Base-by-base conservation (phyloP, 2,888 invertebrate genomes). In the Tholera decimalis region DNA sequence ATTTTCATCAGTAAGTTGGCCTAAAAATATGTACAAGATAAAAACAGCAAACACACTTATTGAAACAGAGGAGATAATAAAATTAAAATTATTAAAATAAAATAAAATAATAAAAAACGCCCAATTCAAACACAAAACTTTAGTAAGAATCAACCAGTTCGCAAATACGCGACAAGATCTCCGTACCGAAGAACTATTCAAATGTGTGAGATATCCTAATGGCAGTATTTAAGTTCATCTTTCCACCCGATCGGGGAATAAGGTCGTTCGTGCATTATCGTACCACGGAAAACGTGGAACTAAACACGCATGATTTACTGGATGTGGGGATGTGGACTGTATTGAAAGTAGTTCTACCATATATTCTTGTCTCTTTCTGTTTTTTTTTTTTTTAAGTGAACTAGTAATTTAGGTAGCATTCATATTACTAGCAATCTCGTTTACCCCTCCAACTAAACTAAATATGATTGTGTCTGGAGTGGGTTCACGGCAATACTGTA, bases 161-260 rank as follows among this genome's bases (percentile, higher is more conserved):
- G 28, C 73, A 66, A 77, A 51, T 73, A 78, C 66, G 71, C 75
- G 75, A 81, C 80, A 80, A 86, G 79, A 85, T 85, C 83, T 83
- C 65, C 61, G 66, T 71, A 57, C 63, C 50, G 67, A 68, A 76
- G 78, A 89, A 88, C 89, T 90, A 88, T 91, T 89, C 87, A 85
- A 91, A 91, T 88, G 87, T 85, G 85, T 86, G 85, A 89, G 89
- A 91, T 91, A 90, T 91, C 89, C 87, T 91, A 91, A 91, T 90
- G 87, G 90, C 79, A 65, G 87, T 85, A 91, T 91, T n/a, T 90
- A 90, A 87, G 87, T 87, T 88, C 90, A 90, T 91, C 89, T 91
- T 88, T 85, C 84, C 85, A 85, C 63, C 85, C 90, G 88, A 90
- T 91, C 89, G 83, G 73, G 69, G 83, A 88, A 87, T 85, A 85